phyloP scores from a whole-genome alignment of 2,888 invertebrate species.

The Eueremaeus valkanovi region DNA sequence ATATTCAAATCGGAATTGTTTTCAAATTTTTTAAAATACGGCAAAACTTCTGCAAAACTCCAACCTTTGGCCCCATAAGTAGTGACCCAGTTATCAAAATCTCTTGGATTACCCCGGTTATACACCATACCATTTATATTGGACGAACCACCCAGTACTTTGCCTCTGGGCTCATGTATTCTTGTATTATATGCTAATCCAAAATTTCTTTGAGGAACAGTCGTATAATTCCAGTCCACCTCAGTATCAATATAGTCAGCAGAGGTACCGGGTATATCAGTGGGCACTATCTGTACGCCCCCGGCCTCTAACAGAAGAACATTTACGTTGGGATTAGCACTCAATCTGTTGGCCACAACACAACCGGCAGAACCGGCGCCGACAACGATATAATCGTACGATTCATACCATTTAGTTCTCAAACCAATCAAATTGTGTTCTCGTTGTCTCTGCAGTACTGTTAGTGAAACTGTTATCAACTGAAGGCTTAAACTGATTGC shows the following conservation, averaged over 20 bases:
- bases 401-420: background rate
- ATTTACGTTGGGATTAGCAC: background rate
- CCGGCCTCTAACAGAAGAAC: conserved; percentile 35
- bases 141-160: conserved; percentile 33
- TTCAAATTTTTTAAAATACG: conserved; percentile 33
- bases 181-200: background rate
- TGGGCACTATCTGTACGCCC: conserved; percentile 1
- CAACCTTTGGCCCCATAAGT: conserved; percentile 29
- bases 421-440: conserved; percentile 17
- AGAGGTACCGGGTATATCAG: background rate
- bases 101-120: conserved; percentile 26
- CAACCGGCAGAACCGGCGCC: conserved; percentile 34
- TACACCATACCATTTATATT: conserved; percentile 33
- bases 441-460: conserved; percentile 20
- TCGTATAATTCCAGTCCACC: conserved; percentile 30
- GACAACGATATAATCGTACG: conserved; percentile 37
- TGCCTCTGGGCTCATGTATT: background rate
- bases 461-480: conserved; percentile 26
- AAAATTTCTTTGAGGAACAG: background rate
- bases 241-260: background rate
- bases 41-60: conserved; percentile 31
- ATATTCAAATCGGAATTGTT: conserved; percentile 29
- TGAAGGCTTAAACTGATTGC: conserved; percentile 12
- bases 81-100: conserved; percentile 24
- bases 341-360: conserved; percentile 31